A percentile compares a stretch with the other conserved stretches of the same genome.
These are phyloP conservation scores for Hexactinellida sp. DNA, from an alignment of 37 sponge, comb jelly and placozoan genomes.

Conservation along the genomic window DNA sequence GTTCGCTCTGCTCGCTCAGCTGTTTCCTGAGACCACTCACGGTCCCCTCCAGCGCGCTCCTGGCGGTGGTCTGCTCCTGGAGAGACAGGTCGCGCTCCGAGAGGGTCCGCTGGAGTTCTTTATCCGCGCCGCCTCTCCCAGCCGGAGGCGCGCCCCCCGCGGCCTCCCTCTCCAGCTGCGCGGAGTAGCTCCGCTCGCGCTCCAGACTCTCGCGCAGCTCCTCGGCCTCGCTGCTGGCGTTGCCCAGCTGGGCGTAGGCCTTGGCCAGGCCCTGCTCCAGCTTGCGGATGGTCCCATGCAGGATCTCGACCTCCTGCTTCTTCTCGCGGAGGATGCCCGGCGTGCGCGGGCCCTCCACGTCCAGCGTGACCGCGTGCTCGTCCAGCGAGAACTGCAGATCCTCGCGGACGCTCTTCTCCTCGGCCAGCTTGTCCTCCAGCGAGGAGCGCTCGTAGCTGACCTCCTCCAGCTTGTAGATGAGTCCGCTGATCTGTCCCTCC, in stretches of 20 bases:
- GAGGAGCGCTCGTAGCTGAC: background rate
- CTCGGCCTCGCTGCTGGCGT: background rate
- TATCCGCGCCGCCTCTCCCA: background rate
- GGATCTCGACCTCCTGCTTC: background rate
- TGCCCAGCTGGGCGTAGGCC: background rate
- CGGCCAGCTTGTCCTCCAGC: background rate
- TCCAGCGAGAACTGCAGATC: constrained; percentile 7
- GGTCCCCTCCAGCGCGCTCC: background rate
- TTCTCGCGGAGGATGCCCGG: background rate
- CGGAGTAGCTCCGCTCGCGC: background rate
- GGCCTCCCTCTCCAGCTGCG: background rate
- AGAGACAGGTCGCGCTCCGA: background rate
- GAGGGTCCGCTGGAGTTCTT: background rate
- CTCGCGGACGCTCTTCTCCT: background rate
- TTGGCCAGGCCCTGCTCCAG: background rate
- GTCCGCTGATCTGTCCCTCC: background rate
- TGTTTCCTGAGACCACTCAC: background rate
- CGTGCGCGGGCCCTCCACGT: background rate
- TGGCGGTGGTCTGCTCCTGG: background rate
- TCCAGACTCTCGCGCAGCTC: background rate
- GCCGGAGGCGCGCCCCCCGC: background rate
- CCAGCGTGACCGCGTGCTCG: background rate
- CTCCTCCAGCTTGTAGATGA: background rate
- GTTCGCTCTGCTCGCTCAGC: background rate
- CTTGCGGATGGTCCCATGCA: background rate